Evolutionary conservation across 2,888 invertebrate species (phyloP).

Genomic region (Athetis lepigone): DNA sequence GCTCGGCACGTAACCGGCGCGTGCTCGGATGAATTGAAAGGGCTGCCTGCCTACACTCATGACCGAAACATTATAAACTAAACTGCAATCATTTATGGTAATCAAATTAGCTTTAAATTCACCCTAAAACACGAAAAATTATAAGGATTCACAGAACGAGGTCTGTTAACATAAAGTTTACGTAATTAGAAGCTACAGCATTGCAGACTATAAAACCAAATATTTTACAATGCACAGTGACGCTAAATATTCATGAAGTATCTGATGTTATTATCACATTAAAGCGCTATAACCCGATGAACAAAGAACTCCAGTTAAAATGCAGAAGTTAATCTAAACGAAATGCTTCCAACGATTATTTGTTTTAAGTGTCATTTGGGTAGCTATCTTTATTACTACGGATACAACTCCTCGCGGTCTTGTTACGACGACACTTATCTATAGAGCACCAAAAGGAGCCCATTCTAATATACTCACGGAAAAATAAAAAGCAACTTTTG

Average conservation of each 20-base stretch:
- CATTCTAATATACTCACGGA: conserved; percentile 57
- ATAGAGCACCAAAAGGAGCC: conserved; percentile 32
- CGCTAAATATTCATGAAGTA: conserved; percentile 45
- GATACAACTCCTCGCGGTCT: conserved; percentile 53
- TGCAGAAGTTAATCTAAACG: conserved; percentile 55
- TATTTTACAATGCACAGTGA: conserved; percentile 13
- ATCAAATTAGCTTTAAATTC: conserved; percentile 28
- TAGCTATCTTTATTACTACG: conserved; percentile 54
- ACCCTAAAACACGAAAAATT: not conserved
- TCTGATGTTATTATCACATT: conserved; percentile 33
- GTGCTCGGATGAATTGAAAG: conserved; percentile 79
- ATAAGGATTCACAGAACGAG: not conserved
- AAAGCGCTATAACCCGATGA: conserved; percentile 33
- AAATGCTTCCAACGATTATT: conserved; percentile 51
- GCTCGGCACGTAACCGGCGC: conserved; percentile 76
- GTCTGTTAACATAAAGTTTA: conserved; percentile 1
- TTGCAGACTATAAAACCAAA: conserved; percentile 16
- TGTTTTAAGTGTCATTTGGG: conserved; percentile 54
- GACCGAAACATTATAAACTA: conserved; percentile 60
- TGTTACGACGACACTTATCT: conserved; percentile 48
- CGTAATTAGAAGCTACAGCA: not conserved
- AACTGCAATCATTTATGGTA: conserved; percentile 57
- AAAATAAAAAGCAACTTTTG: conserved; percentile 75
- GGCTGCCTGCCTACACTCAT: conserved; percentile 65
- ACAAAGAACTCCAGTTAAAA: conserved; percentile 47